Evolutionary conservation across 1,140 invertebrate species (phyloP), one percentile per base, ranked within the genome.

Genomic region (Orchestia grillus): DNA sequence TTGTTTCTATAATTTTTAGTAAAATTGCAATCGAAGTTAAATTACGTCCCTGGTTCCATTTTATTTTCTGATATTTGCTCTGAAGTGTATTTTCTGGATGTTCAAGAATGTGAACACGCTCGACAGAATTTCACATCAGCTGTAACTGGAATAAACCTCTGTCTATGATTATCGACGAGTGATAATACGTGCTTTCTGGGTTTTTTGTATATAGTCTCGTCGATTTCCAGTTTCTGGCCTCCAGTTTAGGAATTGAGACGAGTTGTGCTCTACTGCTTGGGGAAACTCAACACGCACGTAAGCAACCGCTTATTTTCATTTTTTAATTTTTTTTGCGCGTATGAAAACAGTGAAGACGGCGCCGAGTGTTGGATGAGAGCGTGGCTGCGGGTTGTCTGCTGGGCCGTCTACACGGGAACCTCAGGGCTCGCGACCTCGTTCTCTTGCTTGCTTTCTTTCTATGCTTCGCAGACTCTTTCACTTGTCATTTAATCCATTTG

Each of bases 211-310:
- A 23, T 19, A 77, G 62, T 15, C 62, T 77, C 62, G 62, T 77
- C 62, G 28, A 77, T 77, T 77, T 77, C 62, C 28, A 77, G 62
- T 77, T 77, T 77, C 11, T 77, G 62, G 62, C 62, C 62, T 77
- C 62, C 62, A 77, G 62, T 15, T 77, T 19, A 77, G 62, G 62
- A 77, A 77, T 19, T 77, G 62, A 77, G 62, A 77, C 62, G 28
- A 23, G 62, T 77, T 77, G 62, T 77, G 62, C 62, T 77, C 36
- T 77, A 77, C 62, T 77, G 88, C n/a, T 44, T 90, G 88, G 43
- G 43, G 88, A 90, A 90, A 90, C 36, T 90, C 88, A 90, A 41
- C 88, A 90, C 88, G 88, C 88, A 90, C 88, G 88, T 90, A 90
- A 42, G 88, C 36, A 41, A 6, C 36, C 11, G 88, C 88, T 90